Percentiles rank a stretch among this genome's conserved stretches.
Conservation (phyloP, 2,797 vertebrate species). For the Chelmon rostratus region DNA sequence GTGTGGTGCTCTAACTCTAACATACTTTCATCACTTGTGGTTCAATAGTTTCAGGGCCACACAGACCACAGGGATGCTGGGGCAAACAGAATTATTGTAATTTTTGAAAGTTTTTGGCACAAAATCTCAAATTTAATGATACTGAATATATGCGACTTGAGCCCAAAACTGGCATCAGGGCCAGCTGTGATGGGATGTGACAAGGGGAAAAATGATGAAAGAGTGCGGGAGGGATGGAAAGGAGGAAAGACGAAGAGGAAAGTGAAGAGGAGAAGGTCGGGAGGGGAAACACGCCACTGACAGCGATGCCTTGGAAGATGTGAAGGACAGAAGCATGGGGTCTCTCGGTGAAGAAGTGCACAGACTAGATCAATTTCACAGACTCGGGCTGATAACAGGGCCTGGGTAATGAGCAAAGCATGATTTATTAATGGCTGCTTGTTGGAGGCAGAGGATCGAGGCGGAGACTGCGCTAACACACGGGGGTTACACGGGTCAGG, state of each 20-base stretch:
- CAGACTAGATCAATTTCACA: conserved; percentile 77
- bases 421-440: conserved; percentile 83
- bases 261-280: conserved; percentile 15
- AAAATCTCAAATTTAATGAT: conserved; percentile 22
- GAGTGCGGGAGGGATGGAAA: not conserved
- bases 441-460: conserved; percentile 66
- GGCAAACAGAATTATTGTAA: conserved; percentile 16
- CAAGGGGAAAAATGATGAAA: conserved; percentile 17
- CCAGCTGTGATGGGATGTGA: not conserved
- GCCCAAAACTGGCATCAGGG: not conserved
- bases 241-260: conserved; percentile 1
- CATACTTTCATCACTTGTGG: conserved; percentile 28
- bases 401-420: conserved; percentile 76
- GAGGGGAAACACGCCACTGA: conserved; percentile 19
- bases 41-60: not conserved
- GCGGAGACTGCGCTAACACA: conserved; percentile 53
- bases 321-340: conserved; percentile 48
- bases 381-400: conserved; percentile 73
- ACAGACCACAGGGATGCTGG: not conserved
- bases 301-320: conserved; percentile 49
- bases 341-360: conserved; percentile 51
- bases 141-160: not conserved
- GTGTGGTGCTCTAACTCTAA: not conserved
- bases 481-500: conserved; percentile 64
- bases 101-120: conserved; percentile 8